These are phyloP conservation scores for Drosophila algonquin DNA, from an alignment of 2,888 invertebrate species.

Conservation along the genomic window DNA sequence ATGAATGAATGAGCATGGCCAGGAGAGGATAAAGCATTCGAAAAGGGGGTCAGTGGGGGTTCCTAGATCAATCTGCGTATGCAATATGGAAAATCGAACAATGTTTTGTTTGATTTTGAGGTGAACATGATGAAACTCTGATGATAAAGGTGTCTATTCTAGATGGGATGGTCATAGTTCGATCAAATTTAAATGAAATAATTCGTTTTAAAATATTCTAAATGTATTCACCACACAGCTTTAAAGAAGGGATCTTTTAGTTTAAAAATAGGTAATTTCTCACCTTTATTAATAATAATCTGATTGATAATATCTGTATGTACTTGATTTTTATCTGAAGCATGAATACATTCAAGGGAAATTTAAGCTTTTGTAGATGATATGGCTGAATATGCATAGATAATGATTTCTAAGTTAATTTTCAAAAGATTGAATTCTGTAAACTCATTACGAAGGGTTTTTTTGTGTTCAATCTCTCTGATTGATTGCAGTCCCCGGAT, in stretches of 20 bases:
- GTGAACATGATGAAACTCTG: not conserved
- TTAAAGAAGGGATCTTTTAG: no score
- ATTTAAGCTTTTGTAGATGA: not conserved
- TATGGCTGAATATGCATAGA: not conserved
- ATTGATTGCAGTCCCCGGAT: conserved; percentile 8
- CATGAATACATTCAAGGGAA: not conserved
- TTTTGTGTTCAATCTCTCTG: conserved; percentile 3
- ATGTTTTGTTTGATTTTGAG: not conserved
- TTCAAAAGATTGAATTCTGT: conserved; percentile 17
- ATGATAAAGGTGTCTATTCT: not conserved
- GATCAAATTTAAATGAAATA: no score
- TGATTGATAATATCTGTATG: no score
- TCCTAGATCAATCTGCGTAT: not conserved
- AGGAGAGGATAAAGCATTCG: conserved; percentile 10
- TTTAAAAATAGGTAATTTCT: no score
- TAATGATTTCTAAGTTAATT: conserved; percentile 1
- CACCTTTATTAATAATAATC: not conserved
- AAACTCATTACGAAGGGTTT: conserved; percentile 15
- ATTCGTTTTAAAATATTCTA: no score
- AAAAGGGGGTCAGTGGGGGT: conserved; percentile 4
- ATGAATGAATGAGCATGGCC: not conserved
- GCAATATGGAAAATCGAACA: not conserved
- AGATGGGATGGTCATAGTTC: no score
- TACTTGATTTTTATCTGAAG: not conserved
- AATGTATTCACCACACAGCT: no score